Percentiles rank a stretch among this genome's conserved stretches.
These are phyloP conservation scores for Lasioglossum pauxillum DNA, from an alignment of 2,888 invertebrate species.

Conservation along the genomic window DNA sequence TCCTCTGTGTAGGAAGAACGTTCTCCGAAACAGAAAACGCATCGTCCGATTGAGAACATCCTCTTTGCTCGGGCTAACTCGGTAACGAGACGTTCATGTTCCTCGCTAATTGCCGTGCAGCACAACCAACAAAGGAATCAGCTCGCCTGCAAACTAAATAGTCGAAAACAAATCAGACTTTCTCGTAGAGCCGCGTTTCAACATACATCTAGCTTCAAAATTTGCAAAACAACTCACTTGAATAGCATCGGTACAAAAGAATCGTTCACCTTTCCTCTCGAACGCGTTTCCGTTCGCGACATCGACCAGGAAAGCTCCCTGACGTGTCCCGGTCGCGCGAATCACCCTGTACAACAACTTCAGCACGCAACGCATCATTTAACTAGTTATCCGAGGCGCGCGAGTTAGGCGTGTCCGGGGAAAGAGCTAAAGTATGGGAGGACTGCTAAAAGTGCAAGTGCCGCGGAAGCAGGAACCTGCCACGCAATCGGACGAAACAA, in stretches of 20 bases:
- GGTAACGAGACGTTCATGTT: background rate
- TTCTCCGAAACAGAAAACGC: background rate
- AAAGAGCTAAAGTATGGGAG: background rate
- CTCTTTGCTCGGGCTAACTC: background rate
- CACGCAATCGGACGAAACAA: background rate
- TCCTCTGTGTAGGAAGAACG: background rate
- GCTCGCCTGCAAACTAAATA: background rate
- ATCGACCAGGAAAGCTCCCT: background rate
- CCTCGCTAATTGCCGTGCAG: background rate
- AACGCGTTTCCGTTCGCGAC: background rate
- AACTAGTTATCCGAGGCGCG: constrained; percentile 13
- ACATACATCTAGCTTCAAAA: background rate
- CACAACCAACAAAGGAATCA: background rate
- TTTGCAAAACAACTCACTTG: background rate
- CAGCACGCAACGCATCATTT: background rate
- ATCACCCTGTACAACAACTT: background rate
- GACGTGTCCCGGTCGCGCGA: constrained; percentile 5
- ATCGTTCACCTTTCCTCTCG: background rate
- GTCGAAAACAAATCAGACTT: background rate
- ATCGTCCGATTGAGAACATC: background rate
- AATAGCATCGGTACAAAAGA: background rate
- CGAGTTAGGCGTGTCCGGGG: constrained; percentile 3
- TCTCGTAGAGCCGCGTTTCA: background rate
- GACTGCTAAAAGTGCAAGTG: background rate
- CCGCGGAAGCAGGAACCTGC: background rate